Percentiles rank a stretch among this genome's conserved stretches.
These are phyloP conservation scores for Gnathonemus longibarbis DNA, from an alignment of 2,113 vertebrate species.

Conservation along the genomic window DNA sequence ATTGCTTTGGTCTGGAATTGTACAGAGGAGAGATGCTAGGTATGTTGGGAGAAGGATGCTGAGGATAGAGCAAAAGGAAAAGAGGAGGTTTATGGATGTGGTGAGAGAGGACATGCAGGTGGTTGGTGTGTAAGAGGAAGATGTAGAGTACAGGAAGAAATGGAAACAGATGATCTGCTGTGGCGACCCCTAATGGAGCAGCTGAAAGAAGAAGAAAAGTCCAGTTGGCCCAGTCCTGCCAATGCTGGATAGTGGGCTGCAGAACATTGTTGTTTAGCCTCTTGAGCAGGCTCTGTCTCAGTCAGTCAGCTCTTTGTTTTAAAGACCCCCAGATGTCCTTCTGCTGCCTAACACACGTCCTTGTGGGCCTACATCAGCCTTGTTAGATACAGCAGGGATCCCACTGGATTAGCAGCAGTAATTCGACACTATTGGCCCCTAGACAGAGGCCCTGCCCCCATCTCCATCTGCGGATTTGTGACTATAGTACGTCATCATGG, in stretches of 20 bases:
- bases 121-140: too few species aligned
- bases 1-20: too few species aligned
- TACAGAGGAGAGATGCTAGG: too few species aligned
- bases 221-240: neutral
- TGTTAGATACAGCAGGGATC: neutral
- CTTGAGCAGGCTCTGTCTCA: too few species aligned
- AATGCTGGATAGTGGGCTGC: neutral
- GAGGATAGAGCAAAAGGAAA: too few species aligned
- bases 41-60: too few species aligned
- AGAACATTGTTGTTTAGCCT: neutral
- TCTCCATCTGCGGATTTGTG: neutral
- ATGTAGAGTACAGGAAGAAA: too few species aligned
- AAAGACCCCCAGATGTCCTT: neutral
- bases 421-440: neutral
- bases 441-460: neutral
- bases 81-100: too few species aligned
- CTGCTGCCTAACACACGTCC: neutral
- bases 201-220: neutral
- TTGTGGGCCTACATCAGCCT: neutral
- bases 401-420: neutral
- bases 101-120: too few species aligned
- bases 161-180: too few species aligned
- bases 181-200: too few species aligned
- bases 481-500: neutral
- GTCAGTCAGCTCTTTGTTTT: neutral